phyloP scores from a whole-genome alignment of 2,797 vertebrate species.

The Ctenopoma multispine region DNA sequence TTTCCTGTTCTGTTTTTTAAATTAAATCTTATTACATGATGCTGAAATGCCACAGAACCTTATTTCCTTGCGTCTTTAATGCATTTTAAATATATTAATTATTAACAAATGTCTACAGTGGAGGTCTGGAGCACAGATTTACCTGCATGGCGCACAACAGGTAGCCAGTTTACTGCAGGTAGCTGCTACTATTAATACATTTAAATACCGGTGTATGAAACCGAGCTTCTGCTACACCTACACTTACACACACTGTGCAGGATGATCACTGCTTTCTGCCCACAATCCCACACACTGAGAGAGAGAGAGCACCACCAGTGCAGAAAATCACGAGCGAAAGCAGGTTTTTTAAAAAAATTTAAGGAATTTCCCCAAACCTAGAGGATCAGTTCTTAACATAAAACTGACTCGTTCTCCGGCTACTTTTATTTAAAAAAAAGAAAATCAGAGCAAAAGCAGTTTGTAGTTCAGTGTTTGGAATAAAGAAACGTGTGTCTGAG shows the following conservation, averaged over 20 bases:
- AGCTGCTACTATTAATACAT: slow-evolving; percentile 45
- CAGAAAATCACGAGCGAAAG: slow-evolving; percentile 26
- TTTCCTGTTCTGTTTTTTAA: slow-evolving; percentile 34
- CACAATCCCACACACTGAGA: slow-evolving; percentile 43
- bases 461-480: neutral
- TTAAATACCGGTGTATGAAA: slow-evolving; percentile 34
- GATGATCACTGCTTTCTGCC: slow-evolving; percentile 36
- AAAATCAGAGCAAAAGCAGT: slow-evolving; percentile 2
- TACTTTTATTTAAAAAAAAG: slow-evolving; percentile 11
- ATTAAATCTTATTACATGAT: neutral
- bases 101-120: neutral
- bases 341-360: too few species aligned
- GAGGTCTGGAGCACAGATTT: neutral
- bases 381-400: slow-evolving; percentile 1
- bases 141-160: slow-evolving; percentile 59
- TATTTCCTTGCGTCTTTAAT: neutral
- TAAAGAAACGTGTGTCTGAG: neutral
- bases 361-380: neutral
- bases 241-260: slow-evolving; percentile 24
- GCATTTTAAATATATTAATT: neutral
- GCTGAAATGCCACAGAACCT: slow-evolving; percentile 16
- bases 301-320: slow-evolving; percentile 1
- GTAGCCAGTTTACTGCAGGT: slow-evolving; percentile 45
- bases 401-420: neutral
- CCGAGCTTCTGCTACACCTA: slow-evolving; percentile 45